Evolutionary conservation across 2,797 vertebrate genomes (phyloP), one percentile per base, ranked within the genome.

Genomic region (Erpetoichthys calabaricus): DNA sequence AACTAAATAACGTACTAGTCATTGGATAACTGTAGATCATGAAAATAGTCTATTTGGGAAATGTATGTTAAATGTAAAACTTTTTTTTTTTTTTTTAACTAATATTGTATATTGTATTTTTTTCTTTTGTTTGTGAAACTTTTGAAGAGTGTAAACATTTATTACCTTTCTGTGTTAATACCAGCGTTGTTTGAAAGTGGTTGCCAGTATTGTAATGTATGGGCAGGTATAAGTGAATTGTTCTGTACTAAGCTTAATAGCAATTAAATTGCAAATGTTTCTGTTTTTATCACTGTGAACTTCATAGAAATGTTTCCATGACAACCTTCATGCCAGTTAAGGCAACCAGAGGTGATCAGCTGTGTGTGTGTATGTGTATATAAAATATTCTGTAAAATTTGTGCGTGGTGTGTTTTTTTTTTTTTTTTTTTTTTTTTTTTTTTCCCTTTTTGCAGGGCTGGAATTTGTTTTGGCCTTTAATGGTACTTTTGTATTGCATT

Each of bases 401-500:
- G 25, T 25, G 25, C 25, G 2, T 25, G 25, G 25, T 25, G n/a
- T n/a, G n/a, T n/a, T n/a, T n/a, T n/a, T n/a, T n/a, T 25, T 25
- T 25, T 25, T 84, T 84, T 81, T 74, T 69, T 73, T 61, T 75
- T 65, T 76, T 74, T 65, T 72, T 80, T 81, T 74, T 69, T 73
- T 61, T 75, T 65, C 76, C 74, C 65, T 72, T 80, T 73, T 68
- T 76, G 75, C 80, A 88, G 90, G 89, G 94, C 83, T 89, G 85
- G 88, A 91, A 97, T 98, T 86, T 91, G 83, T 92, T 89, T 85
- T 91, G 90, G 93, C 91, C 90, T 94, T 94, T 97, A 90, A 90
- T 93, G 84, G 86, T 86, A 91, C 88, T 95, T 91, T 91, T 88
- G 82, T 88, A 86, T 86, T 69, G 69, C 78, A 78, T 86, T 83